Percentiles rank a stretch among this genome's conserved stretches.
phyloP scores from a whole-genome alignment of 2,113 vertebrate genomes.

The Lophotis ruficrista region DNA sequence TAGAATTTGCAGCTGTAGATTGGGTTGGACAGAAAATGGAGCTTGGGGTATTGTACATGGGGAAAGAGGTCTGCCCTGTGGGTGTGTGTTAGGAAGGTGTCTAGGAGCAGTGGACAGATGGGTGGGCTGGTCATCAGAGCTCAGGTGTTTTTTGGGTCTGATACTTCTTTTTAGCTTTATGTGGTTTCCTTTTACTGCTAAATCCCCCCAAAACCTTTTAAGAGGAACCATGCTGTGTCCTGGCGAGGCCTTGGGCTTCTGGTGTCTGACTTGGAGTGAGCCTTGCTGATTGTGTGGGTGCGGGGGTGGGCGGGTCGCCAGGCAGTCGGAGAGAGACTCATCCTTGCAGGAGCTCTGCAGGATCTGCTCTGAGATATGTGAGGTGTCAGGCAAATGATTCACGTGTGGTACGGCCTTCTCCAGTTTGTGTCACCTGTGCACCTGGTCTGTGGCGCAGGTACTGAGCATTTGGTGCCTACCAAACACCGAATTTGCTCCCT shows the following conservation, averaged over 20 bases:
- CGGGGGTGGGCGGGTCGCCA: neutral
- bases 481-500: rapidly evolving
- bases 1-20: neutral
- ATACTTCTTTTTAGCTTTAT: neutral
- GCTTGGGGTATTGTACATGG: neutral
- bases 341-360: neutral
- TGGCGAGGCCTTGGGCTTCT: neutral
- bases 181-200: neutral
- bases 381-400: neutral
- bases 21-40: neutral
- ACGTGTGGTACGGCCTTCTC: rapidly evolving
- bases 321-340: neutral
- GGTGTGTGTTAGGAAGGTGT: neutral
- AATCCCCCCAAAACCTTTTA: neutral
- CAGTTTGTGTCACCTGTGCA: neutral
- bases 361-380: neutral
- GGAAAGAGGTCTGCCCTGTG: rapidly evolving
- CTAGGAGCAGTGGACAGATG: neutral
- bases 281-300: neutral
- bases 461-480: neutral
- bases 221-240: neutral
- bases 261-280: neutral
- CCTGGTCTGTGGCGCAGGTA: rapidly evolving
- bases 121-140: neutral
- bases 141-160: neutral